Evolutionary conservation across 2,888 invertebrate genomes (phyloP).

Genomic region (Cosmia trapezina): DNA sequence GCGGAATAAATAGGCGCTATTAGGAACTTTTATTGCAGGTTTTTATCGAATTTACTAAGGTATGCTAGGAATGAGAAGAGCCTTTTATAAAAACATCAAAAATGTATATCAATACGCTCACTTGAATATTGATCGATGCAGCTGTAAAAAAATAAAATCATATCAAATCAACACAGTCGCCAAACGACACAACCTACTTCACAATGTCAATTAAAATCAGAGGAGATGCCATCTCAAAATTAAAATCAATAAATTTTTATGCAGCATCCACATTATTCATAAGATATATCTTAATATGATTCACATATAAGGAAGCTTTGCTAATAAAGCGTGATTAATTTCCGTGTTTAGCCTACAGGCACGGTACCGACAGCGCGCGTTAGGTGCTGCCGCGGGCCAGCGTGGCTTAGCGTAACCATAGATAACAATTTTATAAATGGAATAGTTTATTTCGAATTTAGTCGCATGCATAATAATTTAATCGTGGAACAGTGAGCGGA

Average conservation of each 20-base stretch:
- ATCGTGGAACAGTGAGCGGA: conserved; percentile 59
- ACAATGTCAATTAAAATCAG: conserved; percentile 35
- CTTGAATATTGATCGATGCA: conserved; percentile 22
- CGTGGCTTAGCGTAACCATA: conserved; percentile 65
- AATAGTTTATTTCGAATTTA: conserved; percentile 72
- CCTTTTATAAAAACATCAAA: conserved; percentile 3
- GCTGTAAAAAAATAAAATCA: background rate
- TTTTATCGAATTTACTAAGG: conserved; percentile 39
- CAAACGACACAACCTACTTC: conserved; percentile 16
- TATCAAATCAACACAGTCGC: conserved; percentile 13
- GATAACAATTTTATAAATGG: conserved; percentile 75
- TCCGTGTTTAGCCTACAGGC: conserved; percentile 72
- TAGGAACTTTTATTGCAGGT: conserved; percentile 30
- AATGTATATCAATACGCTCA: conserved; percentile 2
- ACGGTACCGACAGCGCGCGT: conserved; percentile 66
- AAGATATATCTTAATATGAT: conserved; percentile 62
- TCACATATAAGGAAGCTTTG: conserved; percentile 73
- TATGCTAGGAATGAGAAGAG: conserved; percentile 19
- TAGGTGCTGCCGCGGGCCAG: conserved; percentile 69
- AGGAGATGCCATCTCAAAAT: conserved; percentile 47
- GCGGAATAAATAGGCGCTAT: conserved; percentile 46
- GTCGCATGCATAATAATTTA: conserved; percentile 68
- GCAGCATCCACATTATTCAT: conserved; percentile 56
- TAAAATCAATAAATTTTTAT: conserved; percentile 57
- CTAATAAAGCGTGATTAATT: conserved; percentile 80